Conservation (phyloP, 2,113 vertebrate species). For the Nerophis lumbriciformis region DNA sequence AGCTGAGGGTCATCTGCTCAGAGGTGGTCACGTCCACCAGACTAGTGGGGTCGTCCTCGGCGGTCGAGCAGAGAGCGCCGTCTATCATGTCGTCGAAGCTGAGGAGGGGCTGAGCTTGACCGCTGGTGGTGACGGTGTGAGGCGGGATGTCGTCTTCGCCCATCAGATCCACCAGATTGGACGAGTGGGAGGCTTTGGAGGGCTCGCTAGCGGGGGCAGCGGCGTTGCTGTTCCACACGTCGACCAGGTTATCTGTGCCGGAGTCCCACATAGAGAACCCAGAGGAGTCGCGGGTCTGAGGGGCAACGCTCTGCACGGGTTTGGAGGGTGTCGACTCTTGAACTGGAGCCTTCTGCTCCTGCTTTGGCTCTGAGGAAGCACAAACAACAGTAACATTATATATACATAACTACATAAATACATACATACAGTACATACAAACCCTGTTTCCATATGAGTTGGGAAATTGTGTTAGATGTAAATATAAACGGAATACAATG, state of each 20-base stretch:
- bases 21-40: constrained; percentile 71
- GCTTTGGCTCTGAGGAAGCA: constrained; percentile 32
- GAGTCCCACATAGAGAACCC: constrained; percentile 48
- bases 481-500: too few species aligned
- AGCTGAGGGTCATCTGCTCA: constrained; percentile 76
- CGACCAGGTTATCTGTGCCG: constrained; percentile 70
- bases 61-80: constrained; percentile 74
- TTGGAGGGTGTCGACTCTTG: constrained; percentile 59
- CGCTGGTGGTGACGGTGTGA: constrained; percentile 13
- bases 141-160: constrained; percentile 43
- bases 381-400: too few species aligned
- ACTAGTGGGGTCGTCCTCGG: constrained; percentile 73
- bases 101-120: constrained; percentile 74
- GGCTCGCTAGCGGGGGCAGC: constrained; percentile 24
- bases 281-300: constrained; percentile 56
- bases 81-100: constrained; percentile 89
- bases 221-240: constrained; percentile 79
- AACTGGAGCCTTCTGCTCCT: constrained; percentile 35
- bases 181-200: constrained; percentile 54
- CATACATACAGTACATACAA: too few species aligned
- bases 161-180: constrained; percentile 69
- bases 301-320: constrained; percentile 65
- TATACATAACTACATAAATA: too few species aligned
- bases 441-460: too few species aligned
- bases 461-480: too few species aligned